Evolutionary conservation across 2,113 vertebrate species (phyloP).

Genomic region (Pavo muticus): DNA sequence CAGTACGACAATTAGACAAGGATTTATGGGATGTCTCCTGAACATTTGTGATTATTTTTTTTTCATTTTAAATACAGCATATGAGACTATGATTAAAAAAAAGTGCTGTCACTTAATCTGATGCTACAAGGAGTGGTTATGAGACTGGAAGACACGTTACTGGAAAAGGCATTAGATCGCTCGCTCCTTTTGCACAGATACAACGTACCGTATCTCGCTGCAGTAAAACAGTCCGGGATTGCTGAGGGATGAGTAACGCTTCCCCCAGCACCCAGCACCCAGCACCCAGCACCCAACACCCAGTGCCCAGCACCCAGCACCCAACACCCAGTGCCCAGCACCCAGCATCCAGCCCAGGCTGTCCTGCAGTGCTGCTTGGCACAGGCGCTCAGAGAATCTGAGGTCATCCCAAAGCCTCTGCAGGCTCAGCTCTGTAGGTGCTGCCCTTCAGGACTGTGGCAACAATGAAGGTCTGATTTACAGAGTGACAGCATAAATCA

Average conservation of each 20-base stretch:
- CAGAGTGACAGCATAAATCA: slow-evolving; percentile 53
- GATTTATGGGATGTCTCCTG: not conserved
- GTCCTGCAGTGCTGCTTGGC: not conserved
- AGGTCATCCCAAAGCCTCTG: not conserved
- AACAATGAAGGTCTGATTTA: slow-evolving; percentile 28
- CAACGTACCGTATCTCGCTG: not conserved
- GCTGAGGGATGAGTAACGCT: not conserved
- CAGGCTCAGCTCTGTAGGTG: not conserved
- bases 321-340: accelerated
- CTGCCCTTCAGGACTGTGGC: not conserved
- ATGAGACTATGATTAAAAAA: accelerated
- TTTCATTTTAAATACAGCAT: not conserved
- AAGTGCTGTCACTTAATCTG: too few relatives aligned
- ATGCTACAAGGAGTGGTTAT: not conserved
- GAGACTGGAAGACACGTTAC: not conserved
- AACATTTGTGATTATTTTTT: not conserved
- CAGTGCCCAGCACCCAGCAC: not conserved
- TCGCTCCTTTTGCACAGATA: not conserved
- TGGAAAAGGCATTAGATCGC: not conserved
- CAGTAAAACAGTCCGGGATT: not conserved
- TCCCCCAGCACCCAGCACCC: not conserved
- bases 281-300: accelerated
- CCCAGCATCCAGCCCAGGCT: not conserved
- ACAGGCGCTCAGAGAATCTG: not conserved
- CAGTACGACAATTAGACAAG: not conserved